Evolutionary conservation across 1,140 invertebrate genomes (phyloP).

Genomic region (Diachasma alloeum): DNA sequence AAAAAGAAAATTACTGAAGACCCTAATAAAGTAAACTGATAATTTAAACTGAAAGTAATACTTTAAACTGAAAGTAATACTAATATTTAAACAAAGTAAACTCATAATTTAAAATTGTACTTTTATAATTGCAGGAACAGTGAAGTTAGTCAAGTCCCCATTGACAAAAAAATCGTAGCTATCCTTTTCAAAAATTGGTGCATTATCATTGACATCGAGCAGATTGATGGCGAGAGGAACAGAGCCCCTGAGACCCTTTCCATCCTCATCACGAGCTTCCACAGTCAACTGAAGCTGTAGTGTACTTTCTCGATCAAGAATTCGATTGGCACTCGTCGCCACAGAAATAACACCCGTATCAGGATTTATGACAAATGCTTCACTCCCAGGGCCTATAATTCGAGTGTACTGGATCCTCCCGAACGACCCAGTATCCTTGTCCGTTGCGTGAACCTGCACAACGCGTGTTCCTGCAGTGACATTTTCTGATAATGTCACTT

Average conservation of each 20-base stretch:
- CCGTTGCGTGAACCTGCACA: conserved; percentile 77
- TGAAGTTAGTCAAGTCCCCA: conserved; percentile 76
- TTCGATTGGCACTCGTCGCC: conserved; percentile 72
- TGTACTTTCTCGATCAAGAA: conserved; percentile 84
- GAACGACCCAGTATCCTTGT: conserved; percentile 77
- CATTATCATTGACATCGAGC: conserved; percentile 88
- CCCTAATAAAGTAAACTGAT: too few relatives aligned
- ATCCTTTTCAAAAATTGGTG: conserved; percentile 81
- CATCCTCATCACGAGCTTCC: conserved; percentile 86
- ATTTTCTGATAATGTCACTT: conserved; percentile 81
- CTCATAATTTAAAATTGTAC: conserved; percentile 52
- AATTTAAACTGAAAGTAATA: too few relatives aligned
- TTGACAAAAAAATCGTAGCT: conserved; percentile 85
- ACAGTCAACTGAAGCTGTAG: conserved; percentile 80
- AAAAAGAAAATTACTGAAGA: too few relatives aligned
- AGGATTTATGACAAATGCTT: conserved; percentile 80
- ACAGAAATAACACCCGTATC: conserved; percentile 82
- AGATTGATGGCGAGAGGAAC: conserved; percentile 79
- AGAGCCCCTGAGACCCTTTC: conserved; percentile 76
- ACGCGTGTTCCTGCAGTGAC: conserved; percentile 78
- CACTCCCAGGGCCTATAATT: conserved; percentile 78
- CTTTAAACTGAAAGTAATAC: background rate
- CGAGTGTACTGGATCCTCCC: conserved; percentile 80
- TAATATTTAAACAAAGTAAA: background rate
- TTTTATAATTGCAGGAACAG: conserved; percentile 75